Evolutionary conservation across 2,888 invertebrate species (phyloP).

Genomic region (Ormyrus nitidulus): DNA sequence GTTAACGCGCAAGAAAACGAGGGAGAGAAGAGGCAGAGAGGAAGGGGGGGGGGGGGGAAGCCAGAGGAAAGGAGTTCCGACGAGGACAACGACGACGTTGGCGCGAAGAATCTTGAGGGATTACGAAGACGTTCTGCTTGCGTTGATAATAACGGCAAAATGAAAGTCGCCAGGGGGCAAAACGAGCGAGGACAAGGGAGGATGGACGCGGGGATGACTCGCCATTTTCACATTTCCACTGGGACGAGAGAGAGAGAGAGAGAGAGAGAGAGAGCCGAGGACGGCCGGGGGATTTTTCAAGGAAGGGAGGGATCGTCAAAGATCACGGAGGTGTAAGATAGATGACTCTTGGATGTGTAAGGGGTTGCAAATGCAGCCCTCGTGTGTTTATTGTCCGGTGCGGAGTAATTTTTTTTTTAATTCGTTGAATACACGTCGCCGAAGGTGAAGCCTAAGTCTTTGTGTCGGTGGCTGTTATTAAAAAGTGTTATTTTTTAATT

Average conservation of each 20-base stretch:
- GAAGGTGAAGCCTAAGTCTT: too few relatives aligned
- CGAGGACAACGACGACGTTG: constrained; percentile 34
- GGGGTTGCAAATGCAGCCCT: constrained; percentile 15
- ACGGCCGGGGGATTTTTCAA: not conserved
- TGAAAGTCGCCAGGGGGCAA: constrained; percentile 54
- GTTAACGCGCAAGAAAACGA: constrained; percentile 27
- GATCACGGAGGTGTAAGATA: constrained; percentile 29
- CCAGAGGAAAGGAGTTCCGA: not conserved
- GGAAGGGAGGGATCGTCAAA: constrained; percentile 17
- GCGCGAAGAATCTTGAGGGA: constrained; percentile 44
- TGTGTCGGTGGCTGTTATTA: too few relatives aligned
- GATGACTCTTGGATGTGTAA: constrained; percentile 13
- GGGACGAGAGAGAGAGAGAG: constrained; percentile 43
- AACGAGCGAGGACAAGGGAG: constrained; percentile 32
- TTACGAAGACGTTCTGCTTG: constrained; percentile 48
- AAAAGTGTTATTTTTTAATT: too few relatives aligned
- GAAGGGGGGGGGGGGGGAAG: not conserved
- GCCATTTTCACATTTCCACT: constrained; percentile 57
- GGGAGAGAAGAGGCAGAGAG: constrained; percentile 28
- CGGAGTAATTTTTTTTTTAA: too few relatives aligned
- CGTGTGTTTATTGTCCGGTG: too few relatives aligned
- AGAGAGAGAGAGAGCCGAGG: not conserved
- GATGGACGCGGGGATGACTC: constrained; percentile 39
- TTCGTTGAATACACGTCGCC: too few relatives aligned
- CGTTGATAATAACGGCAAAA: constrained; percentile 57